Evolutionary conservation across 2,888 invertebrate species (phyloP), one percentile per base, ranked within the genome.

Genomic region (Drosophila subquinaria): DNA sequence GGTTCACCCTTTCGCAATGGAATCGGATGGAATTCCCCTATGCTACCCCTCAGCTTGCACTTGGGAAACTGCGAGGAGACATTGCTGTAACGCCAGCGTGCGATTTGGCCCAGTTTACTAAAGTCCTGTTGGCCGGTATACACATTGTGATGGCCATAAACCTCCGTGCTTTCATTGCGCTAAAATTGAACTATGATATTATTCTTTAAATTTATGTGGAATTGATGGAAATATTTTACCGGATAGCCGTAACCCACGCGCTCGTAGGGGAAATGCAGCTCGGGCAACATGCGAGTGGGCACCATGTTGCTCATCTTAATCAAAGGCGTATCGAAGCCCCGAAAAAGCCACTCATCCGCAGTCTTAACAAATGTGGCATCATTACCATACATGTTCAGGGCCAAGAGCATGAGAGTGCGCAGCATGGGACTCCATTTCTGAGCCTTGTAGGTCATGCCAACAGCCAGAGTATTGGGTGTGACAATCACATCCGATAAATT

Each of bases 221-320:
- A 20, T 13, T 8, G 13, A 1, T 30, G 15, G n/a, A 2, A 36
- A 15, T 38, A n/a, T 10, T 84, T 86, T 92, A 95, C 95, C 91
- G 92, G 93, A 88, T 97, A 97, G 92, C 97, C 97, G 95, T 97
- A 96, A 11, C 96, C 98, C 88, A 98, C 97, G 82, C 94, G 95
- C 84, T 97, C 97, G 76, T 95, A 95, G 0, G 94, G 94, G 0
- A 95, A 94, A 0, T 94, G 93, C 0, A 94, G 92, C 92, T 94
- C 90, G 3, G 86, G 90, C 0, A 93, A 91, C 38, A 95, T 78
- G 73, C 93, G 93, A 68, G 93, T 94, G 0, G 95, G 95, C 61
- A 96, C 89, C 36, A 88, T 43, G 36, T 81, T 75, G 61, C 75
- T 75, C 45, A 85, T 76, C 43, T 95, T 94, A 51, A 98, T 93